phyloP scores from a whole-genome alignment of 2,797 vertebrate species.

The Phataginus tetradactyla region DNA sequence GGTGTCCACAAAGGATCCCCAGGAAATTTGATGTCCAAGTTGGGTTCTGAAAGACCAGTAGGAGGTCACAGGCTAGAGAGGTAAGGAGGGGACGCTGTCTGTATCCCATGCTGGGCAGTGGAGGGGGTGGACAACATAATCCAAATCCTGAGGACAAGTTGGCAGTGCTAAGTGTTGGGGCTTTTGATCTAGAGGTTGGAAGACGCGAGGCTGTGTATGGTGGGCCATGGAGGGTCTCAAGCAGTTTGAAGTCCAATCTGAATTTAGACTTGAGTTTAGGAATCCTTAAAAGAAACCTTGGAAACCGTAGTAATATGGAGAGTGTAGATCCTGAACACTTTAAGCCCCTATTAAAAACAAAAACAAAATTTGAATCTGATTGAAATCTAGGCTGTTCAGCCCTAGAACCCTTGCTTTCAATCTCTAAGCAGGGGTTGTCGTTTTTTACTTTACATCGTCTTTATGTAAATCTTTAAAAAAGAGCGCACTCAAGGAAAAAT shows the following conservation, averaged over 20 bases:
- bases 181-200: not conserved
- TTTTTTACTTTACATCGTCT: not conserved
- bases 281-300: not conserved
- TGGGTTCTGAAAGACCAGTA: not conserved
- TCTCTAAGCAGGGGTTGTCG: not conserved
- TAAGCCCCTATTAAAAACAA: not conserved
- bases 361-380: constrained; percentile 24
- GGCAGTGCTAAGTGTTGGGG: not conserved
- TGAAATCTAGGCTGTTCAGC: not conserved
- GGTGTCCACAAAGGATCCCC: not conserved
- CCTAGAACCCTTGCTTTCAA: not conserved
- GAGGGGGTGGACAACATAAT: rapidly evolving
- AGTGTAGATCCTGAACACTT: not conserved
- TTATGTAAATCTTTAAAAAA: not conserved
- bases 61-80: not conserved
- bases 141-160: not conserved
- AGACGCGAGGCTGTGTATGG: not conserved
- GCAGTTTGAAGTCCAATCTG: not conserved
- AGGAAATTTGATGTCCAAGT: not conserved
- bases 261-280: constrained; percentile 1
- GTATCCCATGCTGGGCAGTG: not conserved
- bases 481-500: not conserved
- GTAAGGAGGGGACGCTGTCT: not conserved
- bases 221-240: not conserved
- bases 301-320: not conserved